Base-by-base conservation (phyloP, 1,140 invertebrate genomes). In the Philaenus spumarius region DNA sequence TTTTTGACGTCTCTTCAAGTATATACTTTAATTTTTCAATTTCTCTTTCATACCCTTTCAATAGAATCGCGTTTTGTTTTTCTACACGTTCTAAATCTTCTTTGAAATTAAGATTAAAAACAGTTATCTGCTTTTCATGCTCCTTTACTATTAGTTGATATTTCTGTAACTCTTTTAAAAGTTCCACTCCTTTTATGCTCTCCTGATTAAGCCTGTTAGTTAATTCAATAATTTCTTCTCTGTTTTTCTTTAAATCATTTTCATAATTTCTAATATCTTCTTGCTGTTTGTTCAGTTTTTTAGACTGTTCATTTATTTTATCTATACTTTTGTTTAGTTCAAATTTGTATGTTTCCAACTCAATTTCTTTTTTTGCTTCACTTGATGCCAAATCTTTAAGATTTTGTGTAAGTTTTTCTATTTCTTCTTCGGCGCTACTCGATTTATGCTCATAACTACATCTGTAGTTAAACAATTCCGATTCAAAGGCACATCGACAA, bases 271-370 rank as follows among this genome's bases (percentile, higher is more conserved):
- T 35, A 53, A 17, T 37, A 11, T 22, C 50, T 12, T 4, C 19
- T 39, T 37, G 7, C 22, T 19, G 15, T 26, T 26, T 6, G 14
- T 17, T 53, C 23, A 53, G 37, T 19, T 53, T 53, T 24, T 53
- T 35, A 5, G 15, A 15, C 1, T 37, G 4, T 12, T 3, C 15
- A 39, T 14, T 26, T 12, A 39, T 19, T 15, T 53, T 4, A 20
- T 22, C 14, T 17, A 37, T 17, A 11, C 15, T 9, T 39, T 53
- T 53, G 2, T 9, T n/a, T 4, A 53, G 19, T 39, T 53, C 34
- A 39, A 19, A 22, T 53, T 26, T 53, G 30, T 53, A 53, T 20
- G 30, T 37, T 39, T 53, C 50, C 12, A 26, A 19, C 37, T 53
- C 50, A 39, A 39, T 19, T 22, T 53, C 50, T 53, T 39, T 37